Base-by-base conservation (phyloP, 2,113 vertebrate species). In the Periophthalmodon schlosseri region DNA sequence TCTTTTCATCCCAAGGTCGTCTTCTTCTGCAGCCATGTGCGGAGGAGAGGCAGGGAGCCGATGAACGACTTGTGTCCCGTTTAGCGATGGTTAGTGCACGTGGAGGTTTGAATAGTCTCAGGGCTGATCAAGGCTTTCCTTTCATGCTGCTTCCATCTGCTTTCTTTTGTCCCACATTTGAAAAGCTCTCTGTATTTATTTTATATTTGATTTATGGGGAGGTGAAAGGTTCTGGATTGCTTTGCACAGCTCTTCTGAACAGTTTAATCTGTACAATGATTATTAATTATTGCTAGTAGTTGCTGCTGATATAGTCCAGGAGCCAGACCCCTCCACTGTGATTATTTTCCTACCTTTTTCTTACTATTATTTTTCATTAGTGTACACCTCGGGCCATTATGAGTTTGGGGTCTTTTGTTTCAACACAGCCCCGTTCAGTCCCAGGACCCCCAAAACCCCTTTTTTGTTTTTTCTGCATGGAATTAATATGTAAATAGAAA, bases 1-100 rank as follows among this genome's bases (percentile, higher is more conserved):
- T 82, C 71, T 75, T 69, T 75, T 76, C 69, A 20, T 58, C 69
- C 72, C 82, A 80, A 82, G 83, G 82, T 56, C 52, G 82, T 56
- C 52, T 56, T 77, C 81, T 75, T 74, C 76, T 73, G 18, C 20
- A 23, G 13, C 34, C 1, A 34, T 69, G 60, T 5, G 5, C 36
- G 72, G 76, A 52, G 33, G 0, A 34, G 72, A 57, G 69, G 33
- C 63, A 18, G 68, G 50, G 70, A 50, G 65, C 58, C 0, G 1
- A 67, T 77, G 66, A 82, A 77, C 28, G 72, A 74, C 36, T 72
- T 52, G 23, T 44, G 36, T 68, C 14, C 67, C 68, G 75, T 65
- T 65, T 65, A 76, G 65, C 76, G 49, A 28, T 64, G 50, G 61
- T 54, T 70, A 14, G 15, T 34, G 15, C 77, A 70, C 23, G 21